Conservation (phyloP, 2,888 invertebrate species). For the Sepioteuthis lessoniana region DNA sequence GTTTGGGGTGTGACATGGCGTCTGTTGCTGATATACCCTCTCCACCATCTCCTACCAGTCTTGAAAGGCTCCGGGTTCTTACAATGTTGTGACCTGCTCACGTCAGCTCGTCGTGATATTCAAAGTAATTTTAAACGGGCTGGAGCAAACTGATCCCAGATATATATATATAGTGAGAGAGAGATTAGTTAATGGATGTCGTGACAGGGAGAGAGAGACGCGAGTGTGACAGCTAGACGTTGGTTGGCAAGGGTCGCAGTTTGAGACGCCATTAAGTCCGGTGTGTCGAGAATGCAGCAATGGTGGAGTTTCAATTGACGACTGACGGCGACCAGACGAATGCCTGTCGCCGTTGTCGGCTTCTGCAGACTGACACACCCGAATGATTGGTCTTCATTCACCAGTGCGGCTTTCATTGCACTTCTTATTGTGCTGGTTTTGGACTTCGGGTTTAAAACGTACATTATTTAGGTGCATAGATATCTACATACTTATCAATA, state of each 20-base stretch:
- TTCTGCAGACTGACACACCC: neutral
- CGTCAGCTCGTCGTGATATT: neutral
- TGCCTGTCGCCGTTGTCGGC: neutral
- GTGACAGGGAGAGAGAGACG: neutral
- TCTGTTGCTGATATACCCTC: neutral
- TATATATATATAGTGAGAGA: neutral
- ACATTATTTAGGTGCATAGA: neutral
- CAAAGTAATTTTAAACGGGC: neutral
- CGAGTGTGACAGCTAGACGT: neutral
- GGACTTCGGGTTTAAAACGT: neutral
- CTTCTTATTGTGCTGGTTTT: neutral
- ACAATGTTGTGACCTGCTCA: neutral
- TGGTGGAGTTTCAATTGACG: neutral
- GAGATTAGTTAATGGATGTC: neutral
- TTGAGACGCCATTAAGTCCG: neutral
- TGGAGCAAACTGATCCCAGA: neutral
- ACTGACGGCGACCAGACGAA: neutral
- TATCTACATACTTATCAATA: too few species aligned
- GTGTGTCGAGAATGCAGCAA: neutral
- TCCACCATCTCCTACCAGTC: neutral
- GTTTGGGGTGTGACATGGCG: neutral
- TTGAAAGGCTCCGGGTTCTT: neutral
- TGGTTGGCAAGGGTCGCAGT: neutral
- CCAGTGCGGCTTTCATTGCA: too few species aligned
- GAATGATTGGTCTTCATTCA: neutral